These are phyloP conservation scores for Pollimyrus isidori DNA, from an alignment of 2,113 vertebrate species.

Conservation along the genomic window DNA sequence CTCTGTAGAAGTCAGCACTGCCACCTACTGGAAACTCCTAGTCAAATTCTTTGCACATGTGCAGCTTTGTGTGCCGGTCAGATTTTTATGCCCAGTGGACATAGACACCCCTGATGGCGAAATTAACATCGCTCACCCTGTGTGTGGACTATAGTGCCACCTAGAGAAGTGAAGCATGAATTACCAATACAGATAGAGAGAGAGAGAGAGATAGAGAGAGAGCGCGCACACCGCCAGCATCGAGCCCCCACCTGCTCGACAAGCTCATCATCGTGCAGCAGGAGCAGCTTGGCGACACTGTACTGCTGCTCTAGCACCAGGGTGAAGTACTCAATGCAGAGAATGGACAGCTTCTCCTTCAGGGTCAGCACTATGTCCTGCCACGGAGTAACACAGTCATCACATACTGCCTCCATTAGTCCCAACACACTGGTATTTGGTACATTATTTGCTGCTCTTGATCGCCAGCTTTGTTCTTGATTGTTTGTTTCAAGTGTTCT, in stretches of 20 bases:
- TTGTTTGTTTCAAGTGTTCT: neutral
- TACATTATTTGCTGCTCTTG: neutral
- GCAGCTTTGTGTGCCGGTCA: no score
- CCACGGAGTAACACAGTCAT: neutral
- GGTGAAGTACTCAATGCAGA: conserved; percentile 75
- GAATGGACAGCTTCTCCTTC: conserved; percentile 89
- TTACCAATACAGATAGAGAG: neutral
- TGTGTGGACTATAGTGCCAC: neutral
- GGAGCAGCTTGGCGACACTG: conserved; percentile 71
- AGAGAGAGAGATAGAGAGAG: neutral
- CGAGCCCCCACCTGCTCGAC: conserved; percentile 71
- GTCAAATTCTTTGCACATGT: no score
- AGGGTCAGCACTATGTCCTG: conserved; percentile 94
- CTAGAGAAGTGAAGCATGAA: neutral
- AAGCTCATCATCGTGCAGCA: conserved; percentile 84
- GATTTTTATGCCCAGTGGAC: no score
- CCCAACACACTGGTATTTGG: neutral
- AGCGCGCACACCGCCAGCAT: neutral
- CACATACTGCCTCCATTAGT: neutral
- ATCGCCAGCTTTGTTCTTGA: neutral
- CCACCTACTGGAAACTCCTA: no score
- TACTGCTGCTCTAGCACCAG: conserved; percentile 84
- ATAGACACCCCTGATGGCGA: no score
- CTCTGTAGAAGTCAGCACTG: no score
- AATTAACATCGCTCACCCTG: no score